Base-by-base conservation (phyloP, 1,140 invertebrate genomes). In the Cotesia glomerata region DNA sequence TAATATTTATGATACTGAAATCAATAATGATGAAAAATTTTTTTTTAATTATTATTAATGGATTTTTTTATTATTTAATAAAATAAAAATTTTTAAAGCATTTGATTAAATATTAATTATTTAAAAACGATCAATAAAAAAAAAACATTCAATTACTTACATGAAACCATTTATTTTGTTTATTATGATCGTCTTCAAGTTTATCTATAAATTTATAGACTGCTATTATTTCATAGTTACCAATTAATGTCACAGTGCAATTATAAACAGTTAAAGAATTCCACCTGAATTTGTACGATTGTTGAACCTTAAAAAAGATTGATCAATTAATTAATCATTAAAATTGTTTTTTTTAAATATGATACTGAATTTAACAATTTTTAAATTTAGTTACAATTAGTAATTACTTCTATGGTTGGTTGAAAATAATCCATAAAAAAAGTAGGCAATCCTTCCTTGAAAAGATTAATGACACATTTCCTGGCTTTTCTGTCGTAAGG, bases 381-480 rank as follows among this genome's bases (percentile, higher is more conserved):
- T n/a, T n/a, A n/a, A n/a, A n/a, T n/a, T n/a, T n/a, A n/a, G n/a
- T n/a, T n/a, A n/a, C n/a, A n/a, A n/a, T n/a, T n/a, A n/a, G n/a
- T 51, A 35, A 71, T 69, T 52, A 86, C 84, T 73, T 73, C 36
- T 67, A 89, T 88, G 14, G 76, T 67, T 32, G 86, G 87, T 72
- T 82, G 81, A 7, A 83, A 35, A 5, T 75, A 70, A 34, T 88
- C 85, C n/a, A 89, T 75, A 11, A 88, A 69, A 66, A 81, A 73
- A 8, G 80, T 49, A 5, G 75, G 68, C 13, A 87, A 61, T 32
- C 88, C 87, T 73, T 86, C 81, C 0, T 65, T n/a, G 11, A 79
- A 32, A 8, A 89, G 75, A 77, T 88, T 71, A 59, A 89, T 78
- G n/a, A n/a, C n/a, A n/a, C n/a, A n/a, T n/a, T n/a, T n/a, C n/a